phyloP scores from a whole-genome alignment of 2,888 invertebrate genomes.

The Callosobruchus maculatus region DNA sequence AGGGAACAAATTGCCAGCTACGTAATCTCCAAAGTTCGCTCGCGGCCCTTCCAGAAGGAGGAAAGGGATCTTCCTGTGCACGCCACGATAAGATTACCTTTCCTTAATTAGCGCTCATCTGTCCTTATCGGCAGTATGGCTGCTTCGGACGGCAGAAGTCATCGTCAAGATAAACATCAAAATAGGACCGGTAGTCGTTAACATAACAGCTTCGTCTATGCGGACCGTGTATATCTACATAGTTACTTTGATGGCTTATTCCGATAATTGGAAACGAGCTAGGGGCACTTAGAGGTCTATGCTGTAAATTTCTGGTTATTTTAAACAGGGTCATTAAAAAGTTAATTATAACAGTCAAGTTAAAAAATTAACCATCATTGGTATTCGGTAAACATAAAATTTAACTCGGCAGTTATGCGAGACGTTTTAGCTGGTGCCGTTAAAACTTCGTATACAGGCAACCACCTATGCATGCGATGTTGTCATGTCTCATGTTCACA shows the following conservation, averaged over 20 bases:
- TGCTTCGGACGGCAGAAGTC: neutral
- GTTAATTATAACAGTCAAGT: too few relatives aligned
- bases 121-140: neutral
- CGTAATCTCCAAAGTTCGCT: conserved; percentile 21
- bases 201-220: neutral
- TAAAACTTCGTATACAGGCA: too few relatives aligned
- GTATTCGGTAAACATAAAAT: too few relatives aligned
- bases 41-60: neutral
- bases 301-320: too few relatives aligned
- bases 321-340: too few relatives aligned
- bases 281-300: neutral
- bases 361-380: too few relatives aligned
- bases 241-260: neutral
- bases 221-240: neutral
- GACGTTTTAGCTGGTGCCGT: too few relatives aligned
- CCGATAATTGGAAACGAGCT: neutral
- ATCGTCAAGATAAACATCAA: neutral
- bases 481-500: too few relatives aligned
- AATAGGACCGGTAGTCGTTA: neutral
- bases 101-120: neutral
- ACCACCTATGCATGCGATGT: too few relatives aligned
- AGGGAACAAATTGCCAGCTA: conserved; percentile 39
- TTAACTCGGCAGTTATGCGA: too few relatives aligned
- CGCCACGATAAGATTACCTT: neutral
- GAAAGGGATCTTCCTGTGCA: neutral